Evolutionary conservation across 2,888 invertebrate species (phyloP).

Genomic region (Watsonalla cultraria): DNA sequence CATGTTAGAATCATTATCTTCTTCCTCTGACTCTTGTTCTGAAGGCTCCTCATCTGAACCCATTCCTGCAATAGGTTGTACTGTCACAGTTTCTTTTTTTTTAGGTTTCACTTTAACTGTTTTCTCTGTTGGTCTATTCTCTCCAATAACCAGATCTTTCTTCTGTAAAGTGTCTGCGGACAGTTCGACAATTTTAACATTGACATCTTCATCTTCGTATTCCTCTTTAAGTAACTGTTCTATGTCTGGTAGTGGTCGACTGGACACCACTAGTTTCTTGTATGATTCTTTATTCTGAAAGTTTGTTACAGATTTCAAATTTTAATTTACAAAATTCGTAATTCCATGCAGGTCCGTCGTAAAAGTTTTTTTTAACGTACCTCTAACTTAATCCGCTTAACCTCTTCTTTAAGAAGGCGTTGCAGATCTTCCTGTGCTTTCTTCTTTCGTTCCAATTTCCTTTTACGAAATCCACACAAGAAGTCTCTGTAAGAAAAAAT

Average conservation of each 20-base stretch:
- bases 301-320: no score
- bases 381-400: slow-evolving; percentile 85
- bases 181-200: slow-evolving; percentile 87
- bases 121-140: slow-evolving; percentile 76
- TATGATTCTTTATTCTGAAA: slow-evolving; percentile 83
- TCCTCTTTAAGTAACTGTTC: slow-evolving; percentile 83
- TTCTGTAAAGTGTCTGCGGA: slow-evolving; percentile 84
- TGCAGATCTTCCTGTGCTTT: slow-evolving; percentile 86
- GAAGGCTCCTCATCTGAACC: slow-evolving; percentile 44
- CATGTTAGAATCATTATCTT: slow-evolving; percentile 46
- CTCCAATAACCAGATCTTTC: slow-evolving; percentile 85
- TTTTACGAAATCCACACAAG: slow-evolving; percentile 88
- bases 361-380: slow-evolving; percentile 46
- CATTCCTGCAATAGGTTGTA: slow-evolving; percentile 56
- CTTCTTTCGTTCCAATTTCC: slow-evolving; percentile 86
- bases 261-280: slow-evolving; percentile 85
- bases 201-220: slow-evolving; percentile 87
- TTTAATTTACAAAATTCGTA: no score
- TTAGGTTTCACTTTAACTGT: slow-evolving; percentile 23
- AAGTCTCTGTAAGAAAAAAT: slow-evolving; percentile 81
- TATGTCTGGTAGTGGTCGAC: slow-evolving; percentile 83
- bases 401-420: slow-evolving; percentile 85
- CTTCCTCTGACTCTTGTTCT: slow-evolving; percentile 34
- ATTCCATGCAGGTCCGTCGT: background rate
- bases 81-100: slow-evolving; percentile 30